Evolutionary conservation across 2,888 invertebrate genomes (phyloP).

Genomic region (Lepidocyrtoides sp.): DNA sequence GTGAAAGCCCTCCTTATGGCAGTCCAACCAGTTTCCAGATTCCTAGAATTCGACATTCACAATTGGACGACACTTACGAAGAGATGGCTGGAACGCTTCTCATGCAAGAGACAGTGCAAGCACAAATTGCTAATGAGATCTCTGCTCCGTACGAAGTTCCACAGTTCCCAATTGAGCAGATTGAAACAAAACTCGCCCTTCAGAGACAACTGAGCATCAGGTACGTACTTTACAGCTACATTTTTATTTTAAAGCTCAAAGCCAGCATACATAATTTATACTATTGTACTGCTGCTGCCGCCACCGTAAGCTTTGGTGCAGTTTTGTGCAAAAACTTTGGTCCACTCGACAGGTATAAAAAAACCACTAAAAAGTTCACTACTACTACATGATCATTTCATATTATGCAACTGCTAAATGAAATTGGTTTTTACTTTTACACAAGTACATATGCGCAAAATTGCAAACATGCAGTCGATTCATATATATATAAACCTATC

Average conservation of each 20-base stretch:
- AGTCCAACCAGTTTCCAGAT: constrained; percentile 85
- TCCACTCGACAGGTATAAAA: too few relatives aligned
- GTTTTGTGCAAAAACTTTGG: too few relatives aligned
- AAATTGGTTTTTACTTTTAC: neutral
- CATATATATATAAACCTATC: neutral
- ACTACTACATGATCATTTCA: too few relatives aligned
- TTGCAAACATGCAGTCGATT: constrained; percentile 1
- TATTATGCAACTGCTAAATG: too few relatives aligned
- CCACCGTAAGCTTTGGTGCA: too few relatives aligned
- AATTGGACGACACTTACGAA: constrained; percentile 85
- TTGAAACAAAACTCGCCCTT: constrained; percentile 96
- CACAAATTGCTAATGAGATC: constrained; percentile 90
- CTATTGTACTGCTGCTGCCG: too few relatives aligned
- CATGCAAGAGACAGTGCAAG: constrained; percentile 81
- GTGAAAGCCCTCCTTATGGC: constrained; percentile 90
- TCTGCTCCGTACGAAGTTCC: constrained; percentile 99
- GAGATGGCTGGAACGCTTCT: constrained; percentile 87
- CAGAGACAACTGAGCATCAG: constrained; percentile 96
- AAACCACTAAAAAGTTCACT: too few relatives aligned
- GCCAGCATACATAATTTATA: too few relatives aligned
- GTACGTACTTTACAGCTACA: constrained; percentile 89
- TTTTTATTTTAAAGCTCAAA: neutral
- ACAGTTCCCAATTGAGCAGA: constrained; percentile 99
- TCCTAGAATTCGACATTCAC: constrained; percentile 85
- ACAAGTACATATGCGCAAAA: neutral